phyloP scores from a whole-genome alignment of 2,113 vertebrate species.

The Spea multiplicata region DNA sequence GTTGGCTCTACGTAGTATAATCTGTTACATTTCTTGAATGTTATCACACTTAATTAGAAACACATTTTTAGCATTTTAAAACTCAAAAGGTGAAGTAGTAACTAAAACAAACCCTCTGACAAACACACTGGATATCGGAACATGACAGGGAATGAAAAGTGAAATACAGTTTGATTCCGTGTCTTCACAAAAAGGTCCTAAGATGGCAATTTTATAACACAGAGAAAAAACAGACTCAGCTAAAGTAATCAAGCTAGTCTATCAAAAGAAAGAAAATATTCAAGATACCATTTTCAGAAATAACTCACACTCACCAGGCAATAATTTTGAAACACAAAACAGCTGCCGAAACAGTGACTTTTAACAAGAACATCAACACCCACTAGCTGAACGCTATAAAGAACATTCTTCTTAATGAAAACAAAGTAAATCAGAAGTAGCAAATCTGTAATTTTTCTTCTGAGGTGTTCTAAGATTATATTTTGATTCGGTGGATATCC shows the following conservation, averaged over 20 bases:
- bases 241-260: constrained; percentile 10
- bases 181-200: constrained; percentile 1
- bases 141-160: background rate
- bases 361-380: background rate
- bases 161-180: background rate
- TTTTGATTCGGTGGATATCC: too few relatives aligned
- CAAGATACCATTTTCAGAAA: background rate
- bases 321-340: background rate
- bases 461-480: too few relatives aligned
- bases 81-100: background rate
- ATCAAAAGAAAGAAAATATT: constrained; percentile 8
- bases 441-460: too few relatives aligned
- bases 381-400: background rate
- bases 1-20: too few relatives aligned
- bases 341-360: background rate
- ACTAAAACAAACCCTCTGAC: background rate
- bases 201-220: constrained; percentile 6
- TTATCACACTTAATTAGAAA: too few relatives aligned
- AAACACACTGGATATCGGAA: background rate
- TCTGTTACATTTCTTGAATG: too few relatives aligned
- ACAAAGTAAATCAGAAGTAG: background rate
- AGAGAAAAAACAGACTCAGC: background rate
- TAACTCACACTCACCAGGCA: background rate
- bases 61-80: too few relatives aligned
- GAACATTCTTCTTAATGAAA: background rate